Percentiles rank a stretch among this genome's conserved stretches.
Evolutionary conservation across 2,113 vertebrate genomes (phyloP).

Genomic region (Glaucomys volans): DNA sequence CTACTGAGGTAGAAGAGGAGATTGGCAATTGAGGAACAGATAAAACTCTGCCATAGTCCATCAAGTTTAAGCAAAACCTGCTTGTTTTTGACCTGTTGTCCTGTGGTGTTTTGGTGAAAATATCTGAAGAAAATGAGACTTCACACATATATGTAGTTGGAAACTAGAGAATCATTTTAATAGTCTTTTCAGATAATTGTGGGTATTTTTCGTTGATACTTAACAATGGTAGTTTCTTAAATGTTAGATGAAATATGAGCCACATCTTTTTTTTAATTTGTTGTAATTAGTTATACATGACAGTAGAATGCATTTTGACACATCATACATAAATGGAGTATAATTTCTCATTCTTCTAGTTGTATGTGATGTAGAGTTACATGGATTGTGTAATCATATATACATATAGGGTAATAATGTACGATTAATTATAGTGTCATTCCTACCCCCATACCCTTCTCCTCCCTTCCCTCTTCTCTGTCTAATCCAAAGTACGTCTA

Average conservation of each 20-base stretch:
- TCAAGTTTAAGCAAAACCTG: neutral
- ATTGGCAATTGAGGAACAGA: neutral
- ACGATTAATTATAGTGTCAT: too few species aligned
- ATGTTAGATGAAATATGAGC: neutral
- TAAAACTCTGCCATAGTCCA: neutral
- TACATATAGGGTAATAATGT: too few species aligned
- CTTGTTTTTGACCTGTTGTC: neutral
- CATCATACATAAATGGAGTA: too few species aligned
- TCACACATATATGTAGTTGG: neutral
- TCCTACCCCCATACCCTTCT: too few species aligned
- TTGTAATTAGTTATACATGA: too few species aligned
- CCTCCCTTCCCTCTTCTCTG: too few species aligned
- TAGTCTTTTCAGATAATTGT: neutral
- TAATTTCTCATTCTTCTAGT: too few species aligned
- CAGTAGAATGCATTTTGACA: too few species aligned
- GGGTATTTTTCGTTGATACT: neutral
- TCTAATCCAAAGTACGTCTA: too few species aligned
- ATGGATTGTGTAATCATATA: too few species aligned
- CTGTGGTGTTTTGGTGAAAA: neutral
- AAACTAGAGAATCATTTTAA: slow-evolving; percentile 1
- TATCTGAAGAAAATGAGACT: neutral
- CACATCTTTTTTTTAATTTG: too few species aligned
- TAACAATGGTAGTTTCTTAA: neutral
- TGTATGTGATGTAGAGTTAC: too few species aligned
- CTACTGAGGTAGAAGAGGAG: neutral